Conservation (phyloP, 2,113 vertebrate genomes). For the Fregata magnificens region DNA sequence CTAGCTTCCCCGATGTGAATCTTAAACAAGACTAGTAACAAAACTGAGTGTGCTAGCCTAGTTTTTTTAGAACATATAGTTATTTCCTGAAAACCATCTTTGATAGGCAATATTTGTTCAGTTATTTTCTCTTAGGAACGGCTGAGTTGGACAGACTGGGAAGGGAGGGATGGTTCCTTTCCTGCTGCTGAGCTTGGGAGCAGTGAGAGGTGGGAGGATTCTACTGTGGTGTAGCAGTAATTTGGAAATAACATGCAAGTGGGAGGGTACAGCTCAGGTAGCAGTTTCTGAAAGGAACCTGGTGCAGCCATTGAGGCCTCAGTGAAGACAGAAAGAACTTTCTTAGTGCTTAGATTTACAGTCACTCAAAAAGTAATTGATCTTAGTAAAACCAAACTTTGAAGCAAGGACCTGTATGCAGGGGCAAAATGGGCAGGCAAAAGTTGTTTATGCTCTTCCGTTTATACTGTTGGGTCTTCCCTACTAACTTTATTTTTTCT, state of each 20-base stretch:
- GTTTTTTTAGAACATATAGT: not conserved
- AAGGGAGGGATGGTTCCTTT: not conserved
- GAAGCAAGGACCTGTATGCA: not conserved
- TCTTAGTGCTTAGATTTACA: not conserved
- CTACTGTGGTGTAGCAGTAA: not conserved
- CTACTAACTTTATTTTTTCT: not conserved
- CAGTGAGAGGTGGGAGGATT: not conserved
- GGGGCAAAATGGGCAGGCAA: not conserved
- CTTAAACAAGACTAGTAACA: not conserved
- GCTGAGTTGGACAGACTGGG: not conserved
- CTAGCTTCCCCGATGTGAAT: not conserved
- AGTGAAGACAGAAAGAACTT: not conserved
- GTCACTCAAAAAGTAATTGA: not conserved
- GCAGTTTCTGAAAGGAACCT: not conserved
- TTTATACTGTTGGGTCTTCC: not conserved
- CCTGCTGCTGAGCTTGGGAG: not conserved
- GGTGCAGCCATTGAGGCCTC: not conserved
- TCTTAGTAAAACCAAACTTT: not conserved
- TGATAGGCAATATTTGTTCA: not conserved
- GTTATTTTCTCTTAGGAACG: not conserved
- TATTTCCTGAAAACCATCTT: not conserved
- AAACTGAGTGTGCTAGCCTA: not conserved
- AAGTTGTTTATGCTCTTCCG: not conserved
- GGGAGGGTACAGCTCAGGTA: not conserved
- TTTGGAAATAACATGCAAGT: not conserved